These are phyloP conservation scores for Pongo abelii DNA, from an alignment of 2,113 vertebrate species.

Conservation along the genomic window DNA sequence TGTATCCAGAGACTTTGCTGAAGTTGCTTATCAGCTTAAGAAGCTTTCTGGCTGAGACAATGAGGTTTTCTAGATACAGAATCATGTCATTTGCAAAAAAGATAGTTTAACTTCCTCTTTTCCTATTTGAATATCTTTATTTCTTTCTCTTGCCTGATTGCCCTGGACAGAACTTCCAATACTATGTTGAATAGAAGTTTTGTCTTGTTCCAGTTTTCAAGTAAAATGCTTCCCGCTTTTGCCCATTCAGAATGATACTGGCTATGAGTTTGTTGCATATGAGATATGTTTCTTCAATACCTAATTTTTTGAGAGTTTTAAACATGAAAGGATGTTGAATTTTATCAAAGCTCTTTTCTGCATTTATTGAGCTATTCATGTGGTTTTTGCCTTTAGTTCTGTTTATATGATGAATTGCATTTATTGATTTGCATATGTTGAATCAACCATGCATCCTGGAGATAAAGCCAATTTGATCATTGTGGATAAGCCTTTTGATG, in stretches of 20 bases:
- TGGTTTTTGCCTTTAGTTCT: neutral
- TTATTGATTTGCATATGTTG: neutral
- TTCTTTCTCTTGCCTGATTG: neutral
- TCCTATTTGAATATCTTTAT: neutral
- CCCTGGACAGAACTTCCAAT: neutral
- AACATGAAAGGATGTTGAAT: neutral
- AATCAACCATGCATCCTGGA: neutral
- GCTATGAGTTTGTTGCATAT: neutral
- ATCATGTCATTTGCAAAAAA: neutral
- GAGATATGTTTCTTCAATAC: neutral
- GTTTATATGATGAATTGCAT: neutral
- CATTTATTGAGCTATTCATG: neutral
- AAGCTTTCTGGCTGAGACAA: neutral
- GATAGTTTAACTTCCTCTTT: no score
- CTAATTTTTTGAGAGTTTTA: neutral
- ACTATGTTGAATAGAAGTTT: neutral
- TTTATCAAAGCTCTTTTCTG: neutral
- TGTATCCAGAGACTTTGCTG: neutral
- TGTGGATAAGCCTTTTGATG: neutral
- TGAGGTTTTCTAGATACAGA: neutral
- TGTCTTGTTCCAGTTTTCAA: neutral
- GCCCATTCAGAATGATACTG: neutral
- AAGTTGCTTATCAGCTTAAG: neutral
- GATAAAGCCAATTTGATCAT: neutral
- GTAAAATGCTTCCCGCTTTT: neutral